phyloP scores from a whole-genome alignment of 92 coral and sea anemone genomes.

The Virgularia gustaviana region DNA sequence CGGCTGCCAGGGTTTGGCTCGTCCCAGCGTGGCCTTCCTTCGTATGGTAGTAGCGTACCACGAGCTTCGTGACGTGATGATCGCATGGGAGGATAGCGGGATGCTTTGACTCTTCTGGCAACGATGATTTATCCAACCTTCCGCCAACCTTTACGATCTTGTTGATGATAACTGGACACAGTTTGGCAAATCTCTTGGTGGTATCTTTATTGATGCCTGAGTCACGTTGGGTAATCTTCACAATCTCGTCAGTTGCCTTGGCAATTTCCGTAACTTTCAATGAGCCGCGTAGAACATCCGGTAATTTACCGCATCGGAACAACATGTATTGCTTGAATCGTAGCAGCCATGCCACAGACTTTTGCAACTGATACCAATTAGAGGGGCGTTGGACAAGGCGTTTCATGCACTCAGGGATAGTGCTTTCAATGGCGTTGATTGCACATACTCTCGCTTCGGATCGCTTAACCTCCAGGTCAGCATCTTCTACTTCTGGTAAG shows the following conservation, averaged over 20 bases:
- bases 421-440: neutral
- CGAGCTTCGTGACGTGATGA: slow-evolving; percentile 13
- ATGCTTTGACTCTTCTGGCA: slow-evolving; percentile 9
- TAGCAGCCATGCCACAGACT: slow-evolving; percentile 7
- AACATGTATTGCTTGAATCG: slow-evolving; percentile 5
- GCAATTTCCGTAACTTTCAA: neutral
- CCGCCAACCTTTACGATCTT: neutral
- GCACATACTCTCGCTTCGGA: slow-evolving; percentile 1
- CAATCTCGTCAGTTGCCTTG: neutral
- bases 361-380: slow-evolving; percentile 5
- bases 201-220: neutral
- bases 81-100: slow-evolving; percentile 1
- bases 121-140: neutral
- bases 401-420: neutral
- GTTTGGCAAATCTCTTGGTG: neutral
- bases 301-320: neutral
- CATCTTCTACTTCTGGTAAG: slow-evolving; percentile 5
- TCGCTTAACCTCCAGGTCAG: slow-evolving; percentile 5
- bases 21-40: slow-evolving; percentile 42
- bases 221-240: neutral
- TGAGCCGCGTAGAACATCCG: neutral
- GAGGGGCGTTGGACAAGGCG: slow-evolving; percentile 11
- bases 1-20: slow-evolving; percentile 41
- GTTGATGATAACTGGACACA: neutral
- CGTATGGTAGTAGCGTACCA: slow-evolving; percentile 39